Conservation (phyloP, 2,113 vertebrate genomes). For the Raja brachyura region DNA sequence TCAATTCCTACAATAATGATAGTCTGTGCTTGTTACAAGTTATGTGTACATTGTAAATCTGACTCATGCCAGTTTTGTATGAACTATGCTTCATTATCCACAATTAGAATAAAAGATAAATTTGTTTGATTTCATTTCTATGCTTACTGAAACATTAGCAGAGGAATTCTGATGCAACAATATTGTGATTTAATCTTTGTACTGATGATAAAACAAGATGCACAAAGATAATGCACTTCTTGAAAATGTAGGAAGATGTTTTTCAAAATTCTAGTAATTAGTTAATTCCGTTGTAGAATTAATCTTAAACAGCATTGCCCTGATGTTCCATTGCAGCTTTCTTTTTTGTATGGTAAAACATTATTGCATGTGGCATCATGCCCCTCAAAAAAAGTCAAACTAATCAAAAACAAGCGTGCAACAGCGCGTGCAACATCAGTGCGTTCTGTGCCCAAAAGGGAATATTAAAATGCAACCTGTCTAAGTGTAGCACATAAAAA, state of each 20-base stretch:
- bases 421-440: too few relatives aligned
- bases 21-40: neutral
- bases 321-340: too few relatives aligned
- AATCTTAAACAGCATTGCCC: neutral
- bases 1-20: neutral
- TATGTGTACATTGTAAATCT: neutral
- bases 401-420: too few relatives aligned
- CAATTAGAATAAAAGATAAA: neutral
- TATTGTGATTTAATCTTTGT: neutral
- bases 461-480: too few relatives aligned
- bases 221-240: neutral
- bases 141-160: neutral
- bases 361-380: too few relatives aligned
- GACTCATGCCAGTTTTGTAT: neutral
- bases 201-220: neutral
- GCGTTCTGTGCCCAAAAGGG: too few relatives aligned
- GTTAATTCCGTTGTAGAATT: neutral
- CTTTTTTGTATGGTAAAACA: too few relatives aligned
- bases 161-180: too few relatives aligned
- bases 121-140: neutral
- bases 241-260: neutral
- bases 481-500: too few relatives aligned
- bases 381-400: too few relatives aligned
- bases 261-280: neutral
- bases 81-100: neutral